Conservation (phyloP, 2,113 vertebrate genomes). For the Actenoides lindsayi region DNA sequence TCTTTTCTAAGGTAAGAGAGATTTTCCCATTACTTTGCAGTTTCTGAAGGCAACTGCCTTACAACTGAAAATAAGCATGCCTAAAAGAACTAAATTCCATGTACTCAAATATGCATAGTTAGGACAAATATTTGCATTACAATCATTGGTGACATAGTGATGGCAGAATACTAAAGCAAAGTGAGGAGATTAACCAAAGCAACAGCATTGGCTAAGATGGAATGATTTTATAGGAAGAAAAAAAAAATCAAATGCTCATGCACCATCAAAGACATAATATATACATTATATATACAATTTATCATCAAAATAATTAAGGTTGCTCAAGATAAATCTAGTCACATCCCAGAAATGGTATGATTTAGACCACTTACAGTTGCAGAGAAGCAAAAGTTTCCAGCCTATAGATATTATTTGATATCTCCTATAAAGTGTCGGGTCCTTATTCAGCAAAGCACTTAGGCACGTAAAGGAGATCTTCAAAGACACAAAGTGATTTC, state of each 20-base stretch:
- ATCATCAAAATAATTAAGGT: background rate
- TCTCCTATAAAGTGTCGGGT: background rate
- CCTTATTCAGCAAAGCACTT: background rate
- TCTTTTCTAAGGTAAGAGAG: background rate
- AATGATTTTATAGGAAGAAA: background rate
- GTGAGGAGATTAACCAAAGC: background rate
- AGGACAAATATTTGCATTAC: background rate
- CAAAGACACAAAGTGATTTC: background rate
- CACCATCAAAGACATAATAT: background rate
- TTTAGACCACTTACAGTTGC: background rate
- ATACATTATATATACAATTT: background rate
- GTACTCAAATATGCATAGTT: background rate
- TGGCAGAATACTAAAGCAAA: background rate
- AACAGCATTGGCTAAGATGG: background rate
- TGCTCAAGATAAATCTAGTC: background rate
- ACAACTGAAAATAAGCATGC: background rate
- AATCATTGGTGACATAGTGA: background rate
- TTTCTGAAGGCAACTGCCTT: background rate
- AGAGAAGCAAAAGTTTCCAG: background rate
- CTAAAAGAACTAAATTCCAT: background rate
- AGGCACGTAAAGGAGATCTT: background rate
- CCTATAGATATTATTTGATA: background rate
- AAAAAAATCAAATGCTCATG: background rate
- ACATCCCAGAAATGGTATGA: background rate
- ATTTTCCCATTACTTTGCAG: background rate